Evolutionary conservation across 2,113 vertebrate genomes (phyloP).

Genomic region (Synodontis membranacea): DNA sequence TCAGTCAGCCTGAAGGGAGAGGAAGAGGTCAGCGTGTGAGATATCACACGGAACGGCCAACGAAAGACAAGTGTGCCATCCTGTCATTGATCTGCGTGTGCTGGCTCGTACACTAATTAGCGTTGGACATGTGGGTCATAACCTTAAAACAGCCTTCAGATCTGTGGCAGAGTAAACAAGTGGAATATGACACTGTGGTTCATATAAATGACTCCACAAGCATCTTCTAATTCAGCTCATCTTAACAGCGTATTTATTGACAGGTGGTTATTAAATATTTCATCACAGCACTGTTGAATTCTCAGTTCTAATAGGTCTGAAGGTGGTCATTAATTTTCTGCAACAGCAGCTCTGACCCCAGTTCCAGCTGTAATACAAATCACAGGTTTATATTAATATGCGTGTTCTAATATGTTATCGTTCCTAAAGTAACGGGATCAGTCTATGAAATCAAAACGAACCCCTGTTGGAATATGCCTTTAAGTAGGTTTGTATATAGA

Average conservation of each 20-base stretch:
- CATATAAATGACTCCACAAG: not conserved
- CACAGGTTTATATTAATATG: not conserved
- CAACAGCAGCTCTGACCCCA: not conserved
- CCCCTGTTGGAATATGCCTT: not conserved
- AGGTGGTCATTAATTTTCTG: not conserved
- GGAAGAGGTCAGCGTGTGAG: constrained; percentile 10
- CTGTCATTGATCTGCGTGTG: not conserved
- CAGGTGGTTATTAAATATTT: not conserved
- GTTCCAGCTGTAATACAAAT: not conserved
- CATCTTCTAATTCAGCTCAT: not conserved
- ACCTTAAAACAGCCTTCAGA: not conserved
- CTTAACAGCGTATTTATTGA: not conserved
- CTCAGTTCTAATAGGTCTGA: not conserved
- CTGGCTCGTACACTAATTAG: not conserved
- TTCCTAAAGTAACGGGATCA: not conserved
- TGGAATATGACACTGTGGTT: not conserved
- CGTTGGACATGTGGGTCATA: not conserved
- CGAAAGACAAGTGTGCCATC: not conserved
- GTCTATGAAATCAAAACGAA: not conserved
- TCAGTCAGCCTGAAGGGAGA: constrained; percentile 32
- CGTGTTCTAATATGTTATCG: not conserved
- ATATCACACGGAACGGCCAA: constrained; percentile 10
- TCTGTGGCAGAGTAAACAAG: not conserved
- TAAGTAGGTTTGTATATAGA: not conserved
- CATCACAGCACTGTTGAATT: not conserved